Percentiles rank a stretch among this genome's conserved stretches.
Evolutionary conservation across 2,888 invertebrate species (phyloP).

Genomic region (Flexamia atlantica): DNA sequence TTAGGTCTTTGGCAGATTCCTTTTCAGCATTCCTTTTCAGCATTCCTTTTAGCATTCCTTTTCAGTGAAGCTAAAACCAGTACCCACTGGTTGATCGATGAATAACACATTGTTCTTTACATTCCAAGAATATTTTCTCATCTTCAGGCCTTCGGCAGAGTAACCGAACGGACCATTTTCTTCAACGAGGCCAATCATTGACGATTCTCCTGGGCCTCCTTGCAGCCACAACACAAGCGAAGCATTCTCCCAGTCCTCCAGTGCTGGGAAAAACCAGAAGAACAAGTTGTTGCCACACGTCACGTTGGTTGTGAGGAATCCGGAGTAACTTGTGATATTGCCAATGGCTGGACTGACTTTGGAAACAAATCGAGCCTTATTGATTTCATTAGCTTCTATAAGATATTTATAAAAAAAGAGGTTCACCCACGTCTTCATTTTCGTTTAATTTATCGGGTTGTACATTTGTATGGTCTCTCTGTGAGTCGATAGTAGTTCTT

Average conservation of each 20-base stretch:
- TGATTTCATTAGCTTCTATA: not conserved
- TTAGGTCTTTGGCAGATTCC: not conserved
- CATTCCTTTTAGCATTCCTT: slow-evolving; percentile 11
- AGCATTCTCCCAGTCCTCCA: not conserved
- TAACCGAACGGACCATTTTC: slow-evolving; percentile 6
- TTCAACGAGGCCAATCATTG: not conserved
- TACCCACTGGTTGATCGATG: slow-evolving; percentile 16
- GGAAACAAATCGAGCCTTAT: not conserved
- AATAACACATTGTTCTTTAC: not conserved
- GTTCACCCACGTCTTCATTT: too few relatives aligned
- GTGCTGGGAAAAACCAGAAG: not conserved
- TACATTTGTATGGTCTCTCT: too few relatives aligned
- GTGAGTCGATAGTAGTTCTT: too few relatives aligned
- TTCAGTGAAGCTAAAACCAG: not conserved
- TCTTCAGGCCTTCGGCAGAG: not conserved
- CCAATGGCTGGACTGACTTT: not conserved
- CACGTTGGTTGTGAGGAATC: not conserved
- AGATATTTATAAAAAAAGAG: too few relatives aligned
- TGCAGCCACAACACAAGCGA: slow-evolving; percentile 9
- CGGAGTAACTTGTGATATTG: not conserved
- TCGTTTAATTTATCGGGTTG: too few relatives aligned
- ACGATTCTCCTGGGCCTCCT: not conserved
- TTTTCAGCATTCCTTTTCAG: too few relatives aligned
- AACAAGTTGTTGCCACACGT: not conserved
- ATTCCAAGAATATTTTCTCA: not conserved